Conservation (phyloP, 2,888 invertebrate species). For the Panopea generosa region DNA sequence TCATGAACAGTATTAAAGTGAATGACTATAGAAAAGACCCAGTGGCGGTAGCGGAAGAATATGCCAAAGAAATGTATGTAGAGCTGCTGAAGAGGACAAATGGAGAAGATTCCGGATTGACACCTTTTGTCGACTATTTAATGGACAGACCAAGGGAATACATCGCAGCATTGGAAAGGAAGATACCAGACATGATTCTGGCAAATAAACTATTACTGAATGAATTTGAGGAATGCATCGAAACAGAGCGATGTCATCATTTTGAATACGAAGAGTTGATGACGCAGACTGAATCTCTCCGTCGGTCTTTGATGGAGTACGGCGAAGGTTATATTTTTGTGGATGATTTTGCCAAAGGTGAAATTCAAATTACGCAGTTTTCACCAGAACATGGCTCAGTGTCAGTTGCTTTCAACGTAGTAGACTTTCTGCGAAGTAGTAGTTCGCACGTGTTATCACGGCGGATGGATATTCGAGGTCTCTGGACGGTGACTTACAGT, state of each 20-base stretch:
- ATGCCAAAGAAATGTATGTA: constrained; percentile 42
- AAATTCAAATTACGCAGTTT: constrained; percentile 47
- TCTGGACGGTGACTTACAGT: constrained; percentile 69
- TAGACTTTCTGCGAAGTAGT: constrained; percentile 52
- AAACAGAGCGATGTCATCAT: constrained; percentile 54
- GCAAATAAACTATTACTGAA: constrained; percentile 69
- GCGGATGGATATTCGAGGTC: constrained; percentile 50
- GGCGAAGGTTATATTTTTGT: constrained; percentile 69
- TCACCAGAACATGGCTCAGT: constrained; percentile 23
- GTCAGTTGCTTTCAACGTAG: constrained; percentile 59
- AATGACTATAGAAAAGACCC: constrained; percentile 58
- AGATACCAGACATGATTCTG: constrained; percentile 64
- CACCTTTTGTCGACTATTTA: constrained; percentile 44
- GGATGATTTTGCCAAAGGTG: constrained; percentile 62
- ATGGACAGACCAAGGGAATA: constrained; percentile 60
- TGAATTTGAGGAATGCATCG: constrained; percentile 55
- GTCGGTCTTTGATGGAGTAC: constrained; percentile 65
- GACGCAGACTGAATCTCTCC: constrained; percentile 62
- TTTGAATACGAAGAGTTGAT: constrained; percentile 64
- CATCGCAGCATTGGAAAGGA: constrained; percentile 45
- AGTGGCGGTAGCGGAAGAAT: constrained; percentile 44
- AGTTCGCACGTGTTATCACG: constrained; percentile 28
- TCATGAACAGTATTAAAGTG: constrained; percentile 32
- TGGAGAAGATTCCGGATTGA: constrained; percentile 17
- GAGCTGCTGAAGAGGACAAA: constrained; percentile 27